These are phyloP conservation scores for Sogatella furcifera DNA, from an alignment of 1,140 invertebrate genomes.

Conservation along the genomic window DNA sequence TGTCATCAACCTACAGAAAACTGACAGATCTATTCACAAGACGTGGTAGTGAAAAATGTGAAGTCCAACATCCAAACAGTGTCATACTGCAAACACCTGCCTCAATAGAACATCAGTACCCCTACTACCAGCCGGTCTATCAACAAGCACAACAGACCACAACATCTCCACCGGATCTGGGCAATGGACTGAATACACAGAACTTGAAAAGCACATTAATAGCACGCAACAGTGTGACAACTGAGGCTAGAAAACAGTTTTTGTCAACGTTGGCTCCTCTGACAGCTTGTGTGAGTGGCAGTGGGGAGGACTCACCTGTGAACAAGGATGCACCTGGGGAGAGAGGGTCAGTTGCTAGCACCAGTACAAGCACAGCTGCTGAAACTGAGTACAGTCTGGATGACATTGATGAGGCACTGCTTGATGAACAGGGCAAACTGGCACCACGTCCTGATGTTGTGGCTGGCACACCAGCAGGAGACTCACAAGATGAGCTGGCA, in stretches of 20 bases:
- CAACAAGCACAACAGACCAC: constrained; percentile 9
- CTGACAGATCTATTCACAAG: constrained; percentile 51
- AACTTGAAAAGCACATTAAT: constrained; percentile 13
- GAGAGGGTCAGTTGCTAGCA: constrained; percentile 38
- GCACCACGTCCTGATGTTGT: constrained; percentile 55
- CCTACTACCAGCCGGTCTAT: constrained; percentile 22
- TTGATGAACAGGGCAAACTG: constrained; percentile 35
- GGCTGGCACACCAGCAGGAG: constrained; percentile 50
- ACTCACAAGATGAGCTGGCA: constrained; percentile 59
- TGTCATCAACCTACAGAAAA: constrained; percentile 51
- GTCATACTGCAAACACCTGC: constrained; percentile 15
- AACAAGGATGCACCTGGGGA: constrained; percentile 27
- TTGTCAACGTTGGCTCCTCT: constrained; percentile 60
- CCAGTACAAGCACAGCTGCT: constrained; percentile 24
- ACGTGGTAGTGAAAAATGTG: constrained; percentile 33
- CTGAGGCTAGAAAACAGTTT: constrained; percentile 54
- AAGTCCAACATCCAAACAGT: constrained; percentile 14
- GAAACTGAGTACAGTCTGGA: constrained; percentile 49
- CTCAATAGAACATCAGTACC: constrained; percentile 21
- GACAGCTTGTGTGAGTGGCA: constrained; percentile 49
- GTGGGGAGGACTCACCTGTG: constrained; percentile 12
- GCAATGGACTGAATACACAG: constrained; percentile 36
- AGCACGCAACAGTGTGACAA: constrained; percentile 24
- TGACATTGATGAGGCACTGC: constrained; percentile 49
- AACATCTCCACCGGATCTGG: constrained; percentile 41